Evolutionary conservation across 2,113 vertebrate species (phyloP), one percentile per base, ranked within the genome.

Genomic region (Peromyscus maniculatus): DNA sequence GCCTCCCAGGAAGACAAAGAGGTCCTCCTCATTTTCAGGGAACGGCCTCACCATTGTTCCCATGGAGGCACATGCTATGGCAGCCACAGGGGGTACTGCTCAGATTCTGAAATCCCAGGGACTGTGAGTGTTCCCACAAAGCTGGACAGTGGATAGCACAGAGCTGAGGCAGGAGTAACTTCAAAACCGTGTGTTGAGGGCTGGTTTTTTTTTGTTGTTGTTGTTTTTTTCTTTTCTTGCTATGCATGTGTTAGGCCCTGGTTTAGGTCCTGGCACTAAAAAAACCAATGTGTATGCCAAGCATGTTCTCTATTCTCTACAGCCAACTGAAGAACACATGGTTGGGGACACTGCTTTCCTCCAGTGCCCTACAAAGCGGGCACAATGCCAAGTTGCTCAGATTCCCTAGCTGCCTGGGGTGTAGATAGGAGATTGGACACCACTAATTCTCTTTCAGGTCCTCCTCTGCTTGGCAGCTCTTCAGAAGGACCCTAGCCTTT

Each of bases 51-150:
- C 22, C 24, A 59, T 52, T 86, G 13, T 43, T 91, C 26, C 39
- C 7, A n/a, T 52, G 3, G 15, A 67, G 33, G 7, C 43, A 2
- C 55, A 21, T 39, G 36, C 57, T 77, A 17, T 77, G 33, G 31
- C 71, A 74, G 83, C 36, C 49, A 39, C 52, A 49, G 90, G 64
- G 80, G 71, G 64, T 59, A n/a, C 74, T 10, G 39, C 33, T 74
- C 78, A 94, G 75, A 83, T 78, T n/a, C 86, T 86, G 89, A 67
- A 92, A 89, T 77, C 79, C 57, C 66, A 80, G 16, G n/a, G 28
- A 13, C 17, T 6, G 0, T 15, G 24, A 21, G 21, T 46, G 11
- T 57, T 52, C 79, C 28, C 2, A 26, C 7, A 39, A 3, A 11
- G 49, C 7, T 24, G 36, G 67, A 19, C 49, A 39, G 36, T n/a